phyloP scores from a whole-genome alignment of 2,797 vertebrate species.

The Ctenopoma kingsleyae region DNA sequence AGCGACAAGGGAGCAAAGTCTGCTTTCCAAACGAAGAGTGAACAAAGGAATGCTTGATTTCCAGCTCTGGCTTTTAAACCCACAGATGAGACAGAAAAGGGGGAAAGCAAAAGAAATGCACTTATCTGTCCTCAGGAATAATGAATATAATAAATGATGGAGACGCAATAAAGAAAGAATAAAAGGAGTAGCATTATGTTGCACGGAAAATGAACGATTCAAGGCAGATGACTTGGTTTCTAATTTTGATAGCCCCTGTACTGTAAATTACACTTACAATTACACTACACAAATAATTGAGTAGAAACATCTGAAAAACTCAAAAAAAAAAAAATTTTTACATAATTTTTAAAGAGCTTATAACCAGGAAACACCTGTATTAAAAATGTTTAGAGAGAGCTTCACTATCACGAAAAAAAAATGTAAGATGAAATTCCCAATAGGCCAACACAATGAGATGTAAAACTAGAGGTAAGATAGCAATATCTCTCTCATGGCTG shows the following conservation, averaged over 20 bases:
- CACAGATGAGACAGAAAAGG: slow-evolving; percentile 47
- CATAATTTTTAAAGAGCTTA: slow-evolving; percentile 8
- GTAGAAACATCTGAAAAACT: slow-evolving; percentile 33
- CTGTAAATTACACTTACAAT: slow-evolving; percentile 70
- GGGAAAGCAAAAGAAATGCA: slow-evolving; percentile 27
- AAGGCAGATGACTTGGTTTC: slow-evolving; percentile 55
- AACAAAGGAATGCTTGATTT: slow-evolving; percentile 75
- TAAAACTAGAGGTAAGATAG: slow-evolving; percentile 18
- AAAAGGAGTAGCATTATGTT: slow-evolving; percentile 57
- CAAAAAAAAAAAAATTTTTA: not conserved
- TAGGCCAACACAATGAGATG: slow-evolving; percentile 22
- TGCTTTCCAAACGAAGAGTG: slow-evolving; percentile 66
- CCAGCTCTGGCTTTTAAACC: slow-evolving; percentile 63
- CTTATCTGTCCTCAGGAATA: slow-evolving; percentile 58
- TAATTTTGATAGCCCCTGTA: slow-evolving; percentile 70
- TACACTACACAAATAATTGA: slow-evolving; percentile 56
- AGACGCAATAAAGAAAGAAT: slow-evolving; percentile 40
- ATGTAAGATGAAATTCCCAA: slow-evolving; percentile 25
- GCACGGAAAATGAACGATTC: slow-evolving; percentile 44
- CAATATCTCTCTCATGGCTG: slow-evolving; percentile 36
- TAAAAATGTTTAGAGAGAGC: not conserved
- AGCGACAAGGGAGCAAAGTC: slow-evolving; percentile 66
- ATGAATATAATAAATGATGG: slow-evolving; percentile 64
- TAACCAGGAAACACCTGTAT: not conserved
- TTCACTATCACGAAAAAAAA: slow-evolving; percentile 34